Conservation (phyloP, 2,888 invertebrate genomes). For the Trachelus troglodyta region DNA sequence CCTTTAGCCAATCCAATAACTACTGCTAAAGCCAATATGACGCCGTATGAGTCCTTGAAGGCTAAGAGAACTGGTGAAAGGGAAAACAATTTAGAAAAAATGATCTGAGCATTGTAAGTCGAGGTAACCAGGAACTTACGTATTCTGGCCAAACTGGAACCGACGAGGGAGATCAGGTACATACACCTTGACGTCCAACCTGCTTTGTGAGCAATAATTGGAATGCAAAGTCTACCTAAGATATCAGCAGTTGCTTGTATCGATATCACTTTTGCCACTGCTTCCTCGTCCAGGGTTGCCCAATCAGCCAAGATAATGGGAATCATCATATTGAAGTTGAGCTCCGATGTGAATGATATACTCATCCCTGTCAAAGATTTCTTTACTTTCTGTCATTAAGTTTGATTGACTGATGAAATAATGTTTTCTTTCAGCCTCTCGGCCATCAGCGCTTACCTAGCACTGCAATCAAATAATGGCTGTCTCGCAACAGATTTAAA, state of each 20-base stretch:
- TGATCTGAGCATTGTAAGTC: not conserved
- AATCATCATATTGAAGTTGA: constrained; percentile 67
- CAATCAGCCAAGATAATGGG: constrained; percentile 66
- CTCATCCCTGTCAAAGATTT: constrained; percentile 57
- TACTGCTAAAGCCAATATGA: constrained; percentile 45
- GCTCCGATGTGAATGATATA: constrained; percentile 67
- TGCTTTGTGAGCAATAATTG: constrained; percentile 56
- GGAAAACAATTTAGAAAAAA: constrained; percentile 6
- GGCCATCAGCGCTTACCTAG: constrained; percentile 30
- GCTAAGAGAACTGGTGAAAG: constrained; percentile 43
- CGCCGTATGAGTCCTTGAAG: constrained; percentile 37
- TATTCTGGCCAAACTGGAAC: constrained; percentile 61
- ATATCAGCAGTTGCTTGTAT: constrained; percentile 64
- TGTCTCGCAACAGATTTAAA: constrained; percentile 44
- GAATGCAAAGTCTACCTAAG: constrained; percentile 61
- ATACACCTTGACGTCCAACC: constrained; percentile 58
- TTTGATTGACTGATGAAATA: not conserved
- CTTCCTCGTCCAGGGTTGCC: constrained; percentile 51
- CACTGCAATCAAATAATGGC: constrained; percentile 39
- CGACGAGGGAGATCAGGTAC: constrained; percentile 59
- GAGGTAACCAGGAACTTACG: constrained; percentile 45
- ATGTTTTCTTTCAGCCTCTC: not conserved
- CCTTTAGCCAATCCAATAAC: constrained; percentile 64
- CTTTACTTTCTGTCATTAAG: not conserved
- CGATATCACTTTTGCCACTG: constrained; percentile 62